These are phyloP conservation scores for Caenorhabditis sp. DNA, from an alignment of 2,888 invertebrate genomes.

Conservation along the genomic window DNA sequence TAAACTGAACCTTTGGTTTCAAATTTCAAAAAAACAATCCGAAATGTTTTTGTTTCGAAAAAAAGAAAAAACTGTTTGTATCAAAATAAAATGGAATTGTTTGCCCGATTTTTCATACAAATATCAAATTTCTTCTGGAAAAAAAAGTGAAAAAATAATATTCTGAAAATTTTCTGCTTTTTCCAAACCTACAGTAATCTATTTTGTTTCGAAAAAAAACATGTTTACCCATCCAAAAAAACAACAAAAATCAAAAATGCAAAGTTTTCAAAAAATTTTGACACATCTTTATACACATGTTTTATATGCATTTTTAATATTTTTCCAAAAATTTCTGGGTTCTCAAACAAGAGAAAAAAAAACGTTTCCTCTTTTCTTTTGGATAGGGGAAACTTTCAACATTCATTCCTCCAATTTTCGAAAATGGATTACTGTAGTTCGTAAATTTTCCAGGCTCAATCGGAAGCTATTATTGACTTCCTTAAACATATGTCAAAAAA, in stretches of 20 bases:
- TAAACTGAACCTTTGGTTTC: neutral
- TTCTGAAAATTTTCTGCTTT: neutral
- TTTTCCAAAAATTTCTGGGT: neutral
- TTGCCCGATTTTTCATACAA: slow-evolving; percentile 1
- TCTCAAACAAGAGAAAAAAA: too few species aligned
- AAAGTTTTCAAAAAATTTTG: neutral
- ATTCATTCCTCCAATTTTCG: too few species aligned
- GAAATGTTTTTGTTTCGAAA: neutral
- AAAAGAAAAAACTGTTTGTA: neutral
- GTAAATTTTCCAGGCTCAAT: neutral
- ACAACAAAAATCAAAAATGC: slow-evolving; percentile 1
- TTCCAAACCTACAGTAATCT: neutral
- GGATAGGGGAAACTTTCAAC: neutral
- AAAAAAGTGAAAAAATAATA: neutral
- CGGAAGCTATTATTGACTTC: slow-evolving; percentile 1
- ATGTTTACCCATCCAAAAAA: neutral
- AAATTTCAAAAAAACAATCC: neutral
- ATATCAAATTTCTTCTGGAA: slow-evolving; percentile 1
- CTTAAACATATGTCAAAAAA: neutral
- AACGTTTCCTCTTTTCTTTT: too few species aligned
- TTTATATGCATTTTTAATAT: slow-evolving; percentile 1
- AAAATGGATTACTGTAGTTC: neutral
- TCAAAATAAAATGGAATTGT: neutral
- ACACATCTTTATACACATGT: neutral
- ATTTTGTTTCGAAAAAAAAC: neutral